Conservation (phyloP, 2,113 vertebrate species). For the Bagarius yarrelli region DNA sequence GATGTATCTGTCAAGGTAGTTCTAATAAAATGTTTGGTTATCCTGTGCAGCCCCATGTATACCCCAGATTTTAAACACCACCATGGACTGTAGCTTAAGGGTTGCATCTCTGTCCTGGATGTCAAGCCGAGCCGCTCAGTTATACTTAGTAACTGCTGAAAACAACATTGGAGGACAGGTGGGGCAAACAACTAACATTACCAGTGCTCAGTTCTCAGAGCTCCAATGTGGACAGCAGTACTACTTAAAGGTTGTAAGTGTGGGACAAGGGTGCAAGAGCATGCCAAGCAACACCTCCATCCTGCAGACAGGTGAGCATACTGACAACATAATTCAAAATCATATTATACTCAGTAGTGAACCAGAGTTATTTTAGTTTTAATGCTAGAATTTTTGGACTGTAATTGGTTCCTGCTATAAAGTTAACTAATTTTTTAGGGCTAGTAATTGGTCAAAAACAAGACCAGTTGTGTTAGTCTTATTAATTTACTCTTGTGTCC, state of each 20-base stretch:
- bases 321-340: neutral
- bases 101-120: slow-evolving; percentile 67
- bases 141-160: slow-evolving; percentile 67
- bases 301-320: slow-evolving; percentile 67
- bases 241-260: slow-evolving; percentile 64
- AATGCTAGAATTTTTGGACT: neutral
- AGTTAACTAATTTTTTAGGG: neutral
- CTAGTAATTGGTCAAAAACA: neutral
- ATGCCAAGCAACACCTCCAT: slow-evolving; percentile 48
- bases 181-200: slow-evolving; percentile 61
- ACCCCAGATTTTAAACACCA: slow-evolving; percentile 61
- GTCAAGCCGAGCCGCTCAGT: slow-evolving; percentile 54
- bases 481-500: neutral
- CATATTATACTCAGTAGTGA: neutral
- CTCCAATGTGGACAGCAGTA: slow-evolving; percentile 72
- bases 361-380: neutral
- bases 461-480: neutral
- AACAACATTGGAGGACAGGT: slow-evolving; percentile 54
- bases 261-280: slow-evolving; percentile 64
- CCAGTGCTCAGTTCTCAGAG: slow-evolving; percentile 63
- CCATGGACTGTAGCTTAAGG: slow-evolving; percentile 63
- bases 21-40: neutral
- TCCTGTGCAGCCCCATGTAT: slow-evolving; percentile 67
- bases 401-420: neutral
- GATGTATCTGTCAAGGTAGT: too few relatives aligned